These are phyloP conservation scores for Calcarius lapponicus DNA, from an alignment of 2,797 vertebrate species.

Conservation along the genomic window DNA sequence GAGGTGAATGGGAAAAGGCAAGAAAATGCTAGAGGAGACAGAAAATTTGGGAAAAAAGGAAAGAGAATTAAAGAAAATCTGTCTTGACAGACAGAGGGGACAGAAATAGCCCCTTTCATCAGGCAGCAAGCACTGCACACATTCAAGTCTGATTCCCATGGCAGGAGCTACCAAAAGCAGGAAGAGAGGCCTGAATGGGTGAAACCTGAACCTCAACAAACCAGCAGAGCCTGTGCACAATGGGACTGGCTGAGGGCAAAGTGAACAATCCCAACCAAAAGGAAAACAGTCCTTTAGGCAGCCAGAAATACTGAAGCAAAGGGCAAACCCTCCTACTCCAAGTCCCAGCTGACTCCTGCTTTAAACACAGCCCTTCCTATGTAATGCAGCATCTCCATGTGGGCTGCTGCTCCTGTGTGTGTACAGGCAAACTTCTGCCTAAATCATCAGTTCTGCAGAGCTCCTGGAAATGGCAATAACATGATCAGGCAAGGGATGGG, in stretches of 20 bases:
- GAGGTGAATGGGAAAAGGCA: neutral
- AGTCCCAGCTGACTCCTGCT: neutral
- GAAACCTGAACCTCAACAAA: neutral
- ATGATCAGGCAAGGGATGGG: neutral
- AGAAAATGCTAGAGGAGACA: neutral
- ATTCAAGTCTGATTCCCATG: neutral
- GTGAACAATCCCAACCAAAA: neutral
- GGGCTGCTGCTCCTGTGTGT: fast-evolving
- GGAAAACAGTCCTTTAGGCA: neutral
- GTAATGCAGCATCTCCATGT: neutral
- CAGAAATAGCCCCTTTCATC: slow-evolving; percentile 13
- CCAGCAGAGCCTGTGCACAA: neutral
- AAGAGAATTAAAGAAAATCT: slow-evolving; percentile 9
- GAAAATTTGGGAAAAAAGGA: neutral
- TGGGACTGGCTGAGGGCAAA: neutral
- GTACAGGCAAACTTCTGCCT: neutral
- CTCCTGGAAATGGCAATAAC: neutral
- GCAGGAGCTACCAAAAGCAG: slow-evolving; percentile 20
- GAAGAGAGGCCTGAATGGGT: neutral
- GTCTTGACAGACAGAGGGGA: neutral
- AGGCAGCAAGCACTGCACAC: neutral
- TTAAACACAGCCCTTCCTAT: neutral
- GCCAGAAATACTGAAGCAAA: neutral
- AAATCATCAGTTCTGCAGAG: neutral
- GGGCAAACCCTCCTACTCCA: neutral